Conservation (phyloP, 2,113 vertebrate genomes). For the Osmerus eperlanus region DNA sequence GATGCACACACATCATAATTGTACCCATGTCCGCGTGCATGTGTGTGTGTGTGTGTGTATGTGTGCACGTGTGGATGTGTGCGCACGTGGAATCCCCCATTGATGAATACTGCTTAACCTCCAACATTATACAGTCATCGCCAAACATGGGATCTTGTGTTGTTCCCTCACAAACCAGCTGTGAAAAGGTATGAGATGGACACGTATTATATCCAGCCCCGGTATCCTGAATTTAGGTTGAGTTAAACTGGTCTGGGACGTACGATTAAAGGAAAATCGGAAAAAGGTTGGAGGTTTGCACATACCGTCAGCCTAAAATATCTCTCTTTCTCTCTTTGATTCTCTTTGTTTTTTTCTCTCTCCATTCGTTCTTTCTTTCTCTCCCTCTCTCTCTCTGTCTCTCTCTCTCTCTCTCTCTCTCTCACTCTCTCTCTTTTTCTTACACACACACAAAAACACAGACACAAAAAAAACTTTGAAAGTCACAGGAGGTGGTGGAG, state of each 20-base stretch:
- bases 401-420: not conserved
- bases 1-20: conserved; percentile 33
- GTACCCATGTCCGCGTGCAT: conserved; percentile 35
- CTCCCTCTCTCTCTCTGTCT: not conserved
- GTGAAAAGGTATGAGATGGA: no score
- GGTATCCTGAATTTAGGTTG: no score
- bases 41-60: conserved; percentile 13
- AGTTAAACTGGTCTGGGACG: no score
- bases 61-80: conserved; percentile 17
- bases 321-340: conserved; percentile 10
- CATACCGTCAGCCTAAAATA: not conserved
- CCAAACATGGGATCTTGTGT: not conserved
- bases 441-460: not conserved
- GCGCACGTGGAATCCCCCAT: conserved; percentile 9
- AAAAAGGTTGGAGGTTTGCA: conserved; percentile 26
- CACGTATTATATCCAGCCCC: no score
- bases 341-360: conserved; percentile 12
- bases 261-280: conserved; percentile 70
- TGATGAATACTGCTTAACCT: conserved; percentile 32
- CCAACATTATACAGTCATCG: not conserved
- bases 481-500: conserved; percentile 69
- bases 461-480: conserved; percentile 77
- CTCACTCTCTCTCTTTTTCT: conserved; percentile 26
- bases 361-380: not conserved
- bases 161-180: no score